phyloP scores from a whole-genome alignment of 2,888 invertebrate species.

The Drosophila aldrichi region DNA sequence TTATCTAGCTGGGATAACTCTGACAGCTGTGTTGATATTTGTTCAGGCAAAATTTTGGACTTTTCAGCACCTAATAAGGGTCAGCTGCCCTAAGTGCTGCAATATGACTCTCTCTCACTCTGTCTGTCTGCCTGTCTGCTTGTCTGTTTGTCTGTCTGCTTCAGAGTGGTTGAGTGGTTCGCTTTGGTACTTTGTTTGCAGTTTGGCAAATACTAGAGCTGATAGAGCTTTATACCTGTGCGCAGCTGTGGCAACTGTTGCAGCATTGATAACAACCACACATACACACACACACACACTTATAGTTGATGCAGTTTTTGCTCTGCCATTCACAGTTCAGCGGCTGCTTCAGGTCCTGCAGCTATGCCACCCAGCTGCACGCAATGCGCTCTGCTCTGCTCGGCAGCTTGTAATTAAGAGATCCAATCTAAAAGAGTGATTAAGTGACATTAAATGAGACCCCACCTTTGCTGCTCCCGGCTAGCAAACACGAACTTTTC shows the following conservation, averaged over 20 bases:
- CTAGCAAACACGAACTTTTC: constrained; percentile 9
- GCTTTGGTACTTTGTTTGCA: constrained; percentile 12
- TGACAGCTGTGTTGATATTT: constrained; percentile 38
- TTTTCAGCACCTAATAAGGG: constrained; percentile 22
- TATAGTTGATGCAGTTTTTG: neutral
- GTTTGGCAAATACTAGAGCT: constrained; percentile 21
- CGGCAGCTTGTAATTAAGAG: constrained; percentile 25
- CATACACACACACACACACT: neutral
- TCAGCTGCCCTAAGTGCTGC: constrained; percentile 14
- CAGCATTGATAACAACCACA: constrained; percentile 2
- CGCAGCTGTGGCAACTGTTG: constrained; percentile 29
- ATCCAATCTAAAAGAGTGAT: constrained; percentile 52
- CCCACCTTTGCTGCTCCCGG: constrained; percentile 15
- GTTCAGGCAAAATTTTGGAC: constrained; percentile 28
- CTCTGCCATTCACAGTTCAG: constrained; percentile 15
- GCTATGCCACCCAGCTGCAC: neutral
- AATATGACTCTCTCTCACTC: neutral
- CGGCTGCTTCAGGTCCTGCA: constrained; percentile 12
- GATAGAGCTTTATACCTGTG: neutral
- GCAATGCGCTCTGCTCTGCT: neutral
- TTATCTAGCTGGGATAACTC: neutral
- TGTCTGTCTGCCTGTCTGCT: neutral
- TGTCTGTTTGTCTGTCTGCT: neutral
- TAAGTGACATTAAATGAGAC: constrained; percentile 67
- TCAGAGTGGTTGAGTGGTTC: constrained; percentile 24